A percentile compares a stretch with the other conserved stretches of the same genome.
These are phyloP conservation scores for Lasioglossum morio DNA, from an alignment of 2,888 invertebrate genomes.

Conservation along the genomic window DNA sequence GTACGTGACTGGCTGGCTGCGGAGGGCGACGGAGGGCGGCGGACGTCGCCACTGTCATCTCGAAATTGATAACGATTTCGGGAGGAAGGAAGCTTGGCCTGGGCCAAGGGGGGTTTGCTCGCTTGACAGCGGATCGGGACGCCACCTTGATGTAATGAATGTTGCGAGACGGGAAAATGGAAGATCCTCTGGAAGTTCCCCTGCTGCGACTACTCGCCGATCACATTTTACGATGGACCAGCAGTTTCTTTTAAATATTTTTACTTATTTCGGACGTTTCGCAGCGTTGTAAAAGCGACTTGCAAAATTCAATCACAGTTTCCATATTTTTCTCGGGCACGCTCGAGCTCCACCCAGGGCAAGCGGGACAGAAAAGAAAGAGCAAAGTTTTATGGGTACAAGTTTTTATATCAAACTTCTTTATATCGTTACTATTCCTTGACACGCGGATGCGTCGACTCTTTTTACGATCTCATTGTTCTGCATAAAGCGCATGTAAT, in stretches of 20 bases:
- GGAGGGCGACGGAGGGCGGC: conserved; percentile 30
- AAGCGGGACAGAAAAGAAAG: background rate
- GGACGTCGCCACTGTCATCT: conserved; percentile 29
- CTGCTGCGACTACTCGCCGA: background rate
- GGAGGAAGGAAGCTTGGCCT: background rate
- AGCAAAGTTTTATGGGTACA: background rate
- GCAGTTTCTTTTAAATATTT: too few relatives aligned
- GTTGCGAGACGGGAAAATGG: background rate
- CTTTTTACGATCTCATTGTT: background rate
- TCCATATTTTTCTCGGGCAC: background rate
- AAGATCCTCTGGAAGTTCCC: background rate
- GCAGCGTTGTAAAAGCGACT: too few relatives aligned
- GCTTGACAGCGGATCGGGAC: background rate
- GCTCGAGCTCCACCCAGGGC: background rate
- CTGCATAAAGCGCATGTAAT: conserved; percentile 3
- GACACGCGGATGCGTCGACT: background rate
- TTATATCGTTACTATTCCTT: background rate
- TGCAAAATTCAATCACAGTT: background rate
- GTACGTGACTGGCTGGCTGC: conserved; percentile 38
- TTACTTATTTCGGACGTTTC: too few relatives aligned
- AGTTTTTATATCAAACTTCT: conserved; percentile 7
- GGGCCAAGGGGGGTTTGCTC: background rate
- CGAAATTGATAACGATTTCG: conserved; percentile 38
- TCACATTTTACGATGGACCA: too few relatives aligned
- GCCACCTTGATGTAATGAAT: conserved; percentile 1